Conservation (phyloP, 2,888 invertebrate genomes). For the Polyommatus icarus region DNA sequence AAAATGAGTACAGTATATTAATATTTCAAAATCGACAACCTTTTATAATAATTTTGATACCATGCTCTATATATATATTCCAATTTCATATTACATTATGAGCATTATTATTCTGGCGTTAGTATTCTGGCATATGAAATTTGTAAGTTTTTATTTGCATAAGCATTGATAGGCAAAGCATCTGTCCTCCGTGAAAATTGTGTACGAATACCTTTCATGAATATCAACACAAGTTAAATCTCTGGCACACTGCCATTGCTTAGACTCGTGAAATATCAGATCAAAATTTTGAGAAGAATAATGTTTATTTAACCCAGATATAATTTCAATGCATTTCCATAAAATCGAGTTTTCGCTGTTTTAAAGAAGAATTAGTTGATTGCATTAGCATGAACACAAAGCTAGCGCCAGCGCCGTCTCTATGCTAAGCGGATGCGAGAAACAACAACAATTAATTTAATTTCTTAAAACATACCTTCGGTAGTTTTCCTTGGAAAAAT, state of each 20-base stretch:
- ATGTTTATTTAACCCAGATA: slow-evolving; percentile 15
- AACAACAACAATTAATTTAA: slow-evolving; percentile 17
- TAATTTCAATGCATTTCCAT: slow-evolving; percentile 25
- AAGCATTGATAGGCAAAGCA: neutral
- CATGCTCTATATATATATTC: too few relatives aligned
- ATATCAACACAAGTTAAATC: slow-evolving; percentile 21
- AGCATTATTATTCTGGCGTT: too few relatives aligned
- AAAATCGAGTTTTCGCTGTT: neutral
- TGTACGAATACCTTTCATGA: slow-evolving; percentile 8
- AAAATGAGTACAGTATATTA: too few relatives aligned
- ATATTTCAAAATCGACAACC: neutral
- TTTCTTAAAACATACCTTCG: slow-evolving; percentile 1
- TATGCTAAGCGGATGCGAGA: slow-evolving; percentile 17
- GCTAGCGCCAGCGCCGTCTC: neutral
- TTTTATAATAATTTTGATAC: too few relatives aligned
- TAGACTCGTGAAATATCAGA: slow-evolving; percentile 9
- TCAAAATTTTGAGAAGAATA: slow-evolving; percentile 18
- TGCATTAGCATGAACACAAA: slow-evolving; percentile 21
- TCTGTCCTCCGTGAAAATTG: slow-evolving; percentile 10
- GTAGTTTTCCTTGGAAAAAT: neutral
- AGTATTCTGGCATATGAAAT: neutral
- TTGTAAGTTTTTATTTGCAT: neutral
- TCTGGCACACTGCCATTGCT: slow-evolving; percentile 16
- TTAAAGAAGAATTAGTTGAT: slow-evolving; percentile 26
- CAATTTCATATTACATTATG: neutral